These are phyloP conservation scores for Latheticus oryzae DNA, from an alignment of 2,888 invertebrate genomes.

Conservation along the genomic window DNA sequence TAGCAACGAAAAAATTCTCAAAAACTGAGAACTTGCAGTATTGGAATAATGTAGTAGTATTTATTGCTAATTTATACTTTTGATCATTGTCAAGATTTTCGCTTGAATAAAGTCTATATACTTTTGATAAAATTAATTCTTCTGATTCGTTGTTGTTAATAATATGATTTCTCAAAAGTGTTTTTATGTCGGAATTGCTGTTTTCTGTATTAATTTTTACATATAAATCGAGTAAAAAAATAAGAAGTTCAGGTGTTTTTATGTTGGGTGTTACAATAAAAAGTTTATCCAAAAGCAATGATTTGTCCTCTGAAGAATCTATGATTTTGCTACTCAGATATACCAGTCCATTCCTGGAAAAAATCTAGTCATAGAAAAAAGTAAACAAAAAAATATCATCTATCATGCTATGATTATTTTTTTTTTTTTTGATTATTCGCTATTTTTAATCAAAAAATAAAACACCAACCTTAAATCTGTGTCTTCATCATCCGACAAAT, in stretches of 20 bases:
- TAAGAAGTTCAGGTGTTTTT: constrained; percentile 48
- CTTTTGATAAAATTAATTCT: constrained; percentile 41
- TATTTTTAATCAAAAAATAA: constrained; percentile 8
- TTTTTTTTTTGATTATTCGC: neutral
- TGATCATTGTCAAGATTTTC: constrained; percentile 25
- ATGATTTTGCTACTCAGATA: constrained; percentile 7
- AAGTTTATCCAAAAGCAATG: constrained; percentile 47
- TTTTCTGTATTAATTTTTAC: constrained; percentile 29
- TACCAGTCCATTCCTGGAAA: constrained; percentile 4
- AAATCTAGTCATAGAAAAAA: constrained; percentile 7
- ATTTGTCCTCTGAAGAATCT: constrained; percentile 5
- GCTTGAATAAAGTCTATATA: constrained; percentile 48
- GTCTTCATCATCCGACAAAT: constrained; percentile 39
- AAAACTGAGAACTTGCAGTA: constrained; percentile 51
- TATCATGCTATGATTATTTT: neutral
- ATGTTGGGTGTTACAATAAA: constrained; percentile 45
- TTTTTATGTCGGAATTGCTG: constrained; percentile 45
- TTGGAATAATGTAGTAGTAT: constrained; percentile 51
- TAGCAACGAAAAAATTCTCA: constrained; percentile 55
- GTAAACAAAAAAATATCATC: too few species aligned
- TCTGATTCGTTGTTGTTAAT: constrained; percentile 46
- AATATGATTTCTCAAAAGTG: constrained; percentile 47
- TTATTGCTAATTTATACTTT: constrained; percentile 51
- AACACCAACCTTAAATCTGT: constrained; percentile 51
- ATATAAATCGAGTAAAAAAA: constrained; percentile 50